These are phyloP conservation scores for Mamestra brassicae DNA, from an alignment of 2,888 invertebrate genomes.

Conservation along the genomic window DNA sequence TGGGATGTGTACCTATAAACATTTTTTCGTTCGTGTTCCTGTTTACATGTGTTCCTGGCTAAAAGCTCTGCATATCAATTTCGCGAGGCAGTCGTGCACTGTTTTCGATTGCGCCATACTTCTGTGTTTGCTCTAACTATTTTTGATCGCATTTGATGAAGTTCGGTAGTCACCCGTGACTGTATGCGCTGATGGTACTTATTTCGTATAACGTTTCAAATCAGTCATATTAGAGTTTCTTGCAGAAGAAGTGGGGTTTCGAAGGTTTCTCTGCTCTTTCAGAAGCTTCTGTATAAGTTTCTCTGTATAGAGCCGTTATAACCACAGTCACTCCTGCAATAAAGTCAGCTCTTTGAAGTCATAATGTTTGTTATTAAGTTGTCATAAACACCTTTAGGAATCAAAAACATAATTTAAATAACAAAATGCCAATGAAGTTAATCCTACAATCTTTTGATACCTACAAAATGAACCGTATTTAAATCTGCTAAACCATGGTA, in stretches of 20 bases:
- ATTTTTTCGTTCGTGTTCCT: slow-evolving; percentile 53
- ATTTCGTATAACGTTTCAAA: not conserved
- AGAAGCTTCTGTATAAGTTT: not conserved
- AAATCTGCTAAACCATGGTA: slow-evolving; percentile 1
- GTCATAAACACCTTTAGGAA: not conserved
- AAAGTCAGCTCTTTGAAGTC: slow-evolving; percentile 1
- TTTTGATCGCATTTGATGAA: slow-evolving; percentile 39
- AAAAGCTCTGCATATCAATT: slow-evolving; percentile 50
- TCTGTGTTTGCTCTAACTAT: slow-evolving; percentile 30
- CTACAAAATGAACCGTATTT: slow-evolving; percentile 5
- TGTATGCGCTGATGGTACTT: slow-evolving; percentile 1
- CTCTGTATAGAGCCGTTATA: not conserved
- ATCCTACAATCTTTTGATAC: slow-evolving; percentile 1
- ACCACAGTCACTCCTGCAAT: not conserved
- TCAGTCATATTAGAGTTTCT: not conserved
- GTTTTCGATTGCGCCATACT: slow-evolving; percentile 30
- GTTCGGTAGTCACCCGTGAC: slow-evolving; percentile 13
- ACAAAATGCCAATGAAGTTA: slow-evolving; percentile 10
- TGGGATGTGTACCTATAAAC: slow-evolving; percentile 41
- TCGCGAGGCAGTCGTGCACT: slow-evolving; percentile 19
- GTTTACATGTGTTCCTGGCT: slow-evolving; percentile 53
- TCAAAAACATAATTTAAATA: not conserved
- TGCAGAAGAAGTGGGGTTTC: not conserved
- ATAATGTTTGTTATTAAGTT: not conserved
- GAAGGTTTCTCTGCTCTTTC: not conserved